Evolutionary conservation across 2,797 vertebrate genomes (phyloP).

Genomic region (Botia kubotai): DNA sequence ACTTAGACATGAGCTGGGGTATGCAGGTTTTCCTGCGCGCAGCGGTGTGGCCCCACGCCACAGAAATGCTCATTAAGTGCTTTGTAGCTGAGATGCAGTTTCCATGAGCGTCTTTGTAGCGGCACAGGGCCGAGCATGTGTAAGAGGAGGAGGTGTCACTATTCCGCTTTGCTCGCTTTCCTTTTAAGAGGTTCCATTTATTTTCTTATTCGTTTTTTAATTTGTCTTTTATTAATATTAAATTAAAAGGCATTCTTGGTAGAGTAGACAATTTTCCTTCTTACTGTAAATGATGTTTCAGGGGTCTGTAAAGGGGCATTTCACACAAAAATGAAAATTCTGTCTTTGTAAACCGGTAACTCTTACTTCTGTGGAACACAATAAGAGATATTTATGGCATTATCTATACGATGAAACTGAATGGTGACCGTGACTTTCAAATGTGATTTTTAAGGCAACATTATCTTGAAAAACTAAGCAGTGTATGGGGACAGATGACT

Average conservation of each 20-base stretch:
- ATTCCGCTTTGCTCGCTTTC: conserved; percentile 9
- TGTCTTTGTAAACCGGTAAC: neutral
- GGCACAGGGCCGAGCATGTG: conserved; percentile 1
- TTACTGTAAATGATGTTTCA: conserved; percentile 21
- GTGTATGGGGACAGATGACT: no score
- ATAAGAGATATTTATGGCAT: neutral
- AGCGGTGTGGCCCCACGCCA: conserved; percentile 24
- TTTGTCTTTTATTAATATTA: conserved; percentile 8
- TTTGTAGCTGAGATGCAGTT: conserved; percentile 62
- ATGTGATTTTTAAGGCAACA: no score
- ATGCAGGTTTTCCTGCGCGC: conserved; percentile 2
- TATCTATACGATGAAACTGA: no score
- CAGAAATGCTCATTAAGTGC: conserved; percentile 56
- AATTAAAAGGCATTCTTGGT: conserved; percentile 10
- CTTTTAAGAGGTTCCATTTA: conserved; percentile 3
- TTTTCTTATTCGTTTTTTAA: conserved; percentile 16
- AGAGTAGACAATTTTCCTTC: conserved; percentile 5
- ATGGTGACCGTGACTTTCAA: neutral
- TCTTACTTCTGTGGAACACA: neutral
- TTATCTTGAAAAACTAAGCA: no score
- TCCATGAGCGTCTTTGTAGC: conserved; percentile 67
- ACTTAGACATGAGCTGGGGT: neutral
- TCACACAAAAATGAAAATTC: neutral
- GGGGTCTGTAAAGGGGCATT: neutral
- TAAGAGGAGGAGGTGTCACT: conserved; percentile 5